Percentiles rank a stretch among this genome's conserved stretches.
Conservation (phyloP, 2,888 invertebrate species). For the Synanthedon formicaeformis region DNA sequence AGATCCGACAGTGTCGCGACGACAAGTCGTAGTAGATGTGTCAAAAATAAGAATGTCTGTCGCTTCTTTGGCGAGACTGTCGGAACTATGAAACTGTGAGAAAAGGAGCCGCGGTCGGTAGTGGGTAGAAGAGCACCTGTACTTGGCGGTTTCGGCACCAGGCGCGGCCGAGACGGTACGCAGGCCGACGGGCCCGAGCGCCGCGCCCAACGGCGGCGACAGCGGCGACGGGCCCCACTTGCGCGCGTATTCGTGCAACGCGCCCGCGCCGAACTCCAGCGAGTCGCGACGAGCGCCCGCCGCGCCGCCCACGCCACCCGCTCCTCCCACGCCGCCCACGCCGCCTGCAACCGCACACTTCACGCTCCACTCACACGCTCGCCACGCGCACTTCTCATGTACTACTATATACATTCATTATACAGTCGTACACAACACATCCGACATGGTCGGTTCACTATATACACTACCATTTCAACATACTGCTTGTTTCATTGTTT, state of each 20-base stretch:
- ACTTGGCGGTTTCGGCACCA: slow-evolving; percentile 87
- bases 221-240: slow-evolving; percentile 71
- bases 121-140: slow-evolving; percentile 58
- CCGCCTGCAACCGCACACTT: slow-evolving; percentile 16
- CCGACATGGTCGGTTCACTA: too few species aligned
- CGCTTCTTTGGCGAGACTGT: too few species aligned
- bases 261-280: slow-evolving; percentile 48
- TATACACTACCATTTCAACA: too few species aligned
- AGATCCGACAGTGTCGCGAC: too few species aligned
- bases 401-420: not conserved
- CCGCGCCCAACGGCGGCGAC: slow-evolving; percentile 79
- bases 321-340: slow-evolving; percentile 1
- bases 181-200: slow-evolving; percentile 77
- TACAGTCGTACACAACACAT: too few species aligned
- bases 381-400: not conserved
- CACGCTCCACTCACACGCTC: slow-evolving; percentile 18
- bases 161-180: slow-evolving; percentile 78
- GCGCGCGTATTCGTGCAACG: slow-evolving; percentile 66
- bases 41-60: too few species aligned
- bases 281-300: slow-evolving; percentile 31
- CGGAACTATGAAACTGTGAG: too few species aligned
- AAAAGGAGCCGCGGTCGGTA: too few species aligned
- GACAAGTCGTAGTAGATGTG: too few species aligned
- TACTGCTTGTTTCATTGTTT: too few species aligned
- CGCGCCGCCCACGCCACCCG: not conserved